phyloP scores from a whole-genome alignment of 2,113 vertebrate genomes.

The Paracanthobrama guichenoti region DNA sequence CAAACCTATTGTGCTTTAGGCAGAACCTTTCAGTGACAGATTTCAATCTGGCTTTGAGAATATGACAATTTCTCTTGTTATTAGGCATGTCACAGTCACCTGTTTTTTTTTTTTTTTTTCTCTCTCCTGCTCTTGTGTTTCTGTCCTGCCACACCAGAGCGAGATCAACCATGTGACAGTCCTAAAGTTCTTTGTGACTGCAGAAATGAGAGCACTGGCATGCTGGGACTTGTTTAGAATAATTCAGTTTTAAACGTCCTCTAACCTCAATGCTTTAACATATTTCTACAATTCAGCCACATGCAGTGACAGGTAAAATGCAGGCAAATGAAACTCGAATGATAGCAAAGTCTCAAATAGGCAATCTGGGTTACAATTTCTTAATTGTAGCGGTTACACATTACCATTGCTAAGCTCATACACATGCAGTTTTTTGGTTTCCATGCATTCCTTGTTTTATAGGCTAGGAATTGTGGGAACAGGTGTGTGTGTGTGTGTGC shows the following conservation, averaged over 20 bases:
- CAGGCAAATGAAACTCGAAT: not conserved
- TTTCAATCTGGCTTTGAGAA: conserved; percentile 59
- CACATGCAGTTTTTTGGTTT: not conserved
- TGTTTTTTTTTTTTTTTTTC: conserved; percentile 35
- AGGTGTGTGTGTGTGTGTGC: conserved; percentile 48
- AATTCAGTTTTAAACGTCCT: conserved; percentile 64
- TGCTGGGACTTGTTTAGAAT: conserved; percentile 68
- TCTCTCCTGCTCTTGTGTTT: conserved; percentile 5
- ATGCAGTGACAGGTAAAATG: conserved; percentile 40
- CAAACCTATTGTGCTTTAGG: conserved; percentile 42
- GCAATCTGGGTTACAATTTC: not conserved
- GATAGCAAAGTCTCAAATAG: not conserved
- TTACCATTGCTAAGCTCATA: not conserved
- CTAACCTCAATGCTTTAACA: conserved; percentile 56
- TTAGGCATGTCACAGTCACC: conserved; percentile 33
- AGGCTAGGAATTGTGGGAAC: conserved; percentile 21
- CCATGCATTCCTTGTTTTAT: conserved; percentile 15
- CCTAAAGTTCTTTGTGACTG: conserved; percentile 56
- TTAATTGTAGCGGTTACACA: not conserved
- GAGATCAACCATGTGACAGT: conserved; percentile 46
- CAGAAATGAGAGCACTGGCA: conserved; percentile 56
- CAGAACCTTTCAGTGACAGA: conserved; percentile 39
- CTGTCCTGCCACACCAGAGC: conserved; percentile 34
- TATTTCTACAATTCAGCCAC: conserved; percentile 31
- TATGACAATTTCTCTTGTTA: conserved; percentile 39